These are phyloP conservation scores for Atlantisia rogersi DNA, from an alignment of 2,113 vertebrate species.

Conservation along the genomic window DNA sequence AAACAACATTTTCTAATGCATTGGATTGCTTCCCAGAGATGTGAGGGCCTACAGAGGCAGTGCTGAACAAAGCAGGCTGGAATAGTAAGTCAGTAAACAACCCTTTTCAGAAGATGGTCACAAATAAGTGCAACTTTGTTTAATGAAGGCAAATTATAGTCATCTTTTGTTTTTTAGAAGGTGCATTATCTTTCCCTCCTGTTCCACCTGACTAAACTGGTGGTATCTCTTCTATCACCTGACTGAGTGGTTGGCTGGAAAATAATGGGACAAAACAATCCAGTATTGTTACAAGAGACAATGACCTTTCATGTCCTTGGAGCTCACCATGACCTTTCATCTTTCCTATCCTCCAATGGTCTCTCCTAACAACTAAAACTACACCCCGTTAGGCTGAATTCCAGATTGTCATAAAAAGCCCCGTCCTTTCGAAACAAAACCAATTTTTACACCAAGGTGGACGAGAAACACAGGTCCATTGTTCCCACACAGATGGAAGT, in stretches of 20 bases:
- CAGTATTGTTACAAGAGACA: slow-evolving; percentile 83
- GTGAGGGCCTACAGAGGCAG: slow-evolving; percentile 75
- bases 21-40: slow-evolving; percentile 78
- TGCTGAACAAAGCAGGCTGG: slow-evolving; percentile 64
- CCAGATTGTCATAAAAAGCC: slow-evolving; percentile 93
- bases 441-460: slow-evolving; percentile 95
- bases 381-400: slow-evolving; percentile 90
- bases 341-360: slow-evolving; percentile 84
- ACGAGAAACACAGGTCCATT: slow-evolving; percentile 97
- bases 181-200: slow-evolving; percentile 68
- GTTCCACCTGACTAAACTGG: slow-evolving; percentile 79
- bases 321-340: slow-evolving; percentile 88
- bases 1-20: slow-evolving; percentile 78
- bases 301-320: slow-evolving; percentile 88
- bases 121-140: slow-evolving; percentile 75
- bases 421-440: slow-evolving; percentile 92
- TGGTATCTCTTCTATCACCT: slow-evolving; percentile 84
- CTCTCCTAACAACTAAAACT: slow-evolving; percentile 88
- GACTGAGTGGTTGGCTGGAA: slow-evolving; percentile 74
- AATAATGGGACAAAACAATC: slow-evolving; percentile 83
- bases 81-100: slow-evolving; percentile 65
- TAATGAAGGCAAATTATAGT: slow-evolving; percentile 67
- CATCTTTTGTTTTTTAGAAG: slow-evolving; percentile 48
- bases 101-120: slow-evolving; percentile 53
- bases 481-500: slow-evolving; percentile 96